These are phyloP conservation scores for Pogonognathellus flavescens DNA, from an alignment of 1,140 invertebrate genomes.

Conservation along the genomic window DNA sequence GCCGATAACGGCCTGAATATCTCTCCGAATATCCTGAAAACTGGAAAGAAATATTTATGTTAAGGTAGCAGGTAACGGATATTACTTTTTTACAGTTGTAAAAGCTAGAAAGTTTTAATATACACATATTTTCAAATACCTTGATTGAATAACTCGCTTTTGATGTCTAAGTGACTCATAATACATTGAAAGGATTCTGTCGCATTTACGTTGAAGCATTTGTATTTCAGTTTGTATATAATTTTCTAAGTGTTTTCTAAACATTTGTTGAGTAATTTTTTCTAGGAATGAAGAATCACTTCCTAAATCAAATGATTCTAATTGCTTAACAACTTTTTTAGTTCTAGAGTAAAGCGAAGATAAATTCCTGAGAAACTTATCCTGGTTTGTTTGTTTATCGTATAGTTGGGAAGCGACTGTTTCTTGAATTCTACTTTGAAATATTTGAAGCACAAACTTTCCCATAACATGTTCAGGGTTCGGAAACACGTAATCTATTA, in stretches of 20 bases:
- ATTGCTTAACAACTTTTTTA: constrained; percentile 74
- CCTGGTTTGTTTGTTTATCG: constrained; percentile 61
- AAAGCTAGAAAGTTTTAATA: constrained; percentile 5
- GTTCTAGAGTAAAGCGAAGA: constrained; percentile 66
- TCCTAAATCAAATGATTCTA: constrained; percentile 82
- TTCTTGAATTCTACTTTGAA: constrained; percentile 88
- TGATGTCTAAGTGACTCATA: constrained; percentile 96
- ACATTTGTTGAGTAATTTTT: constrained; percentile 87
- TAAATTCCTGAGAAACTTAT: constrained; percentile 66
- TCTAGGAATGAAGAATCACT: constrained; percentile 84
- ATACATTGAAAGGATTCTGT: constrained; percentile 83
- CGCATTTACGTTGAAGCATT: constrained; percentile 82
- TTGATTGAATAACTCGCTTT: constrained; percentile 86
- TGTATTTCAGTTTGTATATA: constrained; percentile 85
- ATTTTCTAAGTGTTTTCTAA: constrained; percentile 82
- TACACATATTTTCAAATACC: constrained; percentile 71
- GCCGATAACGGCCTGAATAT: constrained; percentile 93
- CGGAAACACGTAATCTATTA: constrained; percentile 94
- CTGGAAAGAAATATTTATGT: constrained; percentile 72
- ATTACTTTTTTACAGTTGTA: too few species aligned
- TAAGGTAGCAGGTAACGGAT: too few species aligned
- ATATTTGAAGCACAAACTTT: constrained; percentile 97
- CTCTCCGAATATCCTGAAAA: constrained; percentile 91
- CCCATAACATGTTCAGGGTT: constrained; percentile 98
- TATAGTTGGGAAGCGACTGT: constrained; percentile 62